A percentile compares a stretch with the other conserved stretches of the same genome.
Conservation (phyloP, 2,888 invertebrate genomes). For the Sinohyriopsis cumingii region DNA sequence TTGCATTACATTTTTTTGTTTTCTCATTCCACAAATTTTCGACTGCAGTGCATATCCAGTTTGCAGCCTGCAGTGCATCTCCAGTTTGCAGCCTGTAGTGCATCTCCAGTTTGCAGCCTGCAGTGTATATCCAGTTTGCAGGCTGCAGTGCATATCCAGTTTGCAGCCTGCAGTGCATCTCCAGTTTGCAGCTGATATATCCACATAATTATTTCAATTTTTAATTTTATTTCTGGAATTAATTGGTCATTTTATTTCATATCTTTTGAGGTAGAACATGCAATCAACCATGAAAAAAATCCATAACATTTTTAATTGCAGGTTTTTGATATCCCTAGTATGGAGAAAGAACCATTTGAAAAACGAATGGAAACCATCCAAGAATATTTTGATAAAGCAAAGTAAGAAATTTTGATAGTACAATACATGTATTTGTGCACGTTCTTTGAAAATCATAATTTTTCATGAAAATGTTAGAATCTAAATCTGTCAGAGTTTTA, state of each 20-base stretch:
- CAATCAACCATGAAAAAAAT: not conserved
- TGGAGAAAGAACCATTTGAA: constrained; percentile 63
- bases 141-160: too few relatives aligned
- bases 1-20: too few relatives aligned
- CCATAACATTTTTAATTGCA: constrained; percentile 18
- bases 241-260: not conserved
- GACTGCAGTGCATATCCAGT: too few relatives aligned
- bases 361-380: constrained; percentile 52
- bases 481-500: not conserved
- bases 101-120: too few relatives aligned
- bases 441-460: not conserved
- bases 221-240: not conserved
- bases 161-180: too few relatives aligned
- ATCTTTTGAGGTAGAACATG: not conserved
- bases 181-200: not conserved
- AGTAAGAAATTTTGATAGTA: constrained; percentile 47
- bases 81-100: too few relatives aligned
- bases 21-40: too few relatives aligned
- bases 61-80: too few relatives aligned
- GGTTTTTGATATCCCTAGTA: constrained; percentile 66
- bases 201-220: not conserved
- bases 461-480: constrained; percentile 1
- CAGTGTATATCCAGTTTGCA: too few relatives aligned
- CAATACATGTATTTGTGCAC: too few relatives aligned
- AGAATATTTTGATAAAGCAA: constrained; percentile 58